Conservation (phyloP, 2,888 invertebrate genomes). For the Cosmia pyralina region DNA sequence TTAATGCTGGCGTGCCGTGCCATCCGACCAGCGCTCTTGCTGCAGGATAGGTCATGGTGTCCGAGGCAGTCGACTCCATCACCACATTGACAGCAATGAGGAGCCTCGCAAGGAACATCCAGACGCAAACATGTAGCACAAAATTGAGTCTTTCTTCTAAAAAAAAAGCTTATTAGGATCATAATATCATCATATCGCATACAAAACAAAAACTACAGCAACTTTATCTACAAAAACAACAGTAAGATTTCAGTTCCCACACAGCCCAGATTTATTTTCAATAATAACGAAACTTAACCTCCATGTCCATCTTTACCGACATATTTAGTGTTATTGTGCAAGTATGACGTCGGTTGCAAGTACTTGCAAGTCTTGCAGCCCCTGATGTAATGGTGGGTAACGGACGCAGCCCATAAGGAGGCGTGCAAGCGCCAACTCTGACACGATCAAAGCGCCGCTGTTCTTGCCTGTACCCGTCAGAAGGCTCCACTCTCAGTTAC, state of each 20-base stretch:
- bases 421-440: constrained; percentile 73
- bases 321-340: constrained; percentile 59
- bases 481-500: constrained; percentile 52
- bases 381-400: constrained; percentile 50
- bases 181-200: background rate
- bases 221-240: background rate
- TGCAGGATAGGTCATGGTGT: too few relatives aligned
- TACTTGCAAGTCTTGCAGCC: constrained; percentile 38
- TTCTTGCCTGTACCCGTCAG: constrained; percentile 66
- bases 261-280: constrained; percentile 50
- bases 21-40: too few relatives aligned
- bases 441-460: constrained; percentile 79
- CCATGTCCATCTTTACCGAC: constrained; percentile 22
- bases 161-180: background rate
- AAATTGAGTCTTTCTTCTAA: background rate
- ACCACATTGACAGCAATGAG: too few relatives aligned
- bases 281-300: constrained; percentile 36
- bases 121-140: background rate
- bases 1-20: too few relatives aligned
- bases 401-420: constrained; percentile 58
- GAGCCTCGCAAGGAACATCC: too few relatives aligned
- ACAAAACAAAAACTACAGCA: background rate
- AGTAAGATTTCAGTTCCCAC: constrained; percentile 34
- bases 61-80: too few relatives aligned
- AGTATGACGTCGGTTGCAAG: constrained; percentile 47